A percentile compares a stretch with the other conserved stretches of the same genome.
Conservation (phyloP, 2,888 invertebrate genomes). For the Argyresthia albistria region DNA sequence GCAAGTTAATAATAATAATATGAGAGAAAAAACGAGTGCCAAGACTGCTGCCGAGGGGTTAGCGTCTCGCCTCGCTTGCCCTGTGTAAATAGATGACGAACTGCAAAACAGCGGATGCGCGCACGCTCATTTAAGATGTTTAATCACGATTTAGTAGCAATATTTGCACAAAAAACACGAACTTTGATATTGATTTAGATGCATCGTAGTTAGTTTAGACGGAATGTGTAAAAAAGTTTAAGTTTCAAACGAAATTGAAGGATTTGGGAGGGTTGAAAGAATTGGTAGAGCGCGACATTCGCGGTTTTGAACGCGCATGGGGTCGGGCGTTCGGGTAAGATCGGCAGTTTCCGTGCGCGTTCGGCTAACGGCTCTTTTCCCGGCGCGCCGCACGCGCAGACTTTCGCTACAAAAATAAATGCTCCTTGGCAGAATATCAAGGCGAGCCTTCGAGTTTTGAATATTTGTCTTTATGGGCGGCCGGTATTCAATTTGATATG, state of each 20-base stretch:
- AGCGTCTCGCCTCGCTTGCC: constrained; percentile 39
- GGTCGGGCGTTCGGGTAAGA: constrained; percentile 29
- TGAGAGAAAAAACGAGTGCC: constrained; percentile 57
- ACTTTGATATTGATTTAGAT: not conserved
- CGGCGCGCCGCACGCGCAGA: constrained; percentile 29
- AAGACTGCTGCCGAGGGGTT: constrained; percentile 44
- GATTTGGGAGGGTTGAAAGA: constrained; percentile 4
- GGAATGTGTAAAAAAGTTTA: constrained; percentile 18
- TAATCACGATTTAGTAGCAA: constrained; percentile 2
- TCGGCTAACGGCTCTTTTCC: constrained; percentile 66
- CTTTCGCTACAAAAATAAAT: constrained; percentile 69
- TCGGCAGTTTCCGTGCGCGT: constrained; percentile 45
- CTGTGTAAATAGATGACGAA: constrained; percentile 46
- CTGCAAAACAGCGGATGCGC: constrained; percentile 32
- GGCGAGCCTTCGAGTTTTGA: constrained; percentile 62
- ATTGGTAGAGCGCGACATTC: constrained; percentile 22
- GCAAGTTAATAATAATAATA: constrained; percentile 61
- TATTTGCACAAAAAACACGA: not conserved
- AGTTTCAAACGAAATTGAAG: constrained; percentile 9
- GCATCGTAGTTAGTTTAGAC: constrained; percentile 6
- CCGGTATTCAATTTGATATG: constrained; percentile 8
- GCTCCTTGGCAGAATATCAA: constrained; percentile 68
- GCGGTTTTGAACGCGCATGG: constrained; percentile 32
- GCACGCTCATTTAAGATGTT: constrained; percentile 9
- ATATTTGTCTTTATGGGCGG: constrained; percentile 54